Conservation (phyloP, 1,140 invertebrate genomes). For the Pissodes strobi region DNA sequence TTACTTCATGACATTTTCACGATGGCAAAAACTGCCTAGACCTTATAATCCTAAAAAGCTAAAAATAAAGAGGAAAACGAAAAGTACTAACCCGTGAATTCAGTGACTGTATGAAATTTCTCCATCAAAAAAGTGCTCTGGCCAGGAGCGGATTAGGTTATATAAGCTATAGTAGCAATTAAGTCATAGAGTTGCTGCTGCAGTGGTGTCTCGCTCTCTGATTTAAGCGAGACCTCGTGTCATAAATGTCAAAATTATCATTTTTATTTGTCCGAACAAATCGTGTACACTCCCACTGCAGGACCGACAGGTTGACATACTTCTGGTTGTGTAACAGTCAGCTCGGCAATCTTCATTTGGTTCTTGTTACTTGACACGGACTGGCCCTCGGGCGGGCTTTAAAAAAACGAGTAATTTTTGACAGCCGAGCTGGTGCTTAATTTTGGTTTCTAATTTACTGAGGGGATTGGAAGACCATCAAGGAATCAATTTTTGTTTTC, state of each 20-base stretch:
- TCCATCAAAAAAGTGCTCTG: slow-evolving; percentile 21
- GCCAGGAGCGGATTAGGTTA: slow-evolving; percentile 35
- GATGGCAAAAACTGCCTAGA: too few species aligned
- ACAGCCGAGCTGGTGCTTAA: slow-evolving; percentile 28
- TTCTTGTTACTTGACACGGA: background rate
- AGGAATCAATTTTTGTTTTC: too few species aligned
- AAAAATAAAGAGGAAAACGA: slow-evolving; percentile 33
- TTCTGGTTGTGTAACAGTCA: slow-evolving; percentile 15
- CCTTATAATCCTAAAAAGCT: too few species aligned
- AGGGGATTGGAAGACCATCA: too few species aligned
- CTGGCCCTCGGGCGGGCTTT: background rate
- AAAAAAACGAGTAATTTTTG: too few species aligned
- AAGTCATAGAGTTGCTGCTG: slow-evolving; percentile 47
- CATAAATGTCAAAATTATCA: slow-evolving; percentile 6
- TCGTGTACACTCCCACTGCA: slow-evolving; percentile 45
- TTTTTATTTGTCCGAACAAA: slow-evolving; percentile 7
- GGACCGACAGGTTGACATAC: slow-evolving; percentile 54
- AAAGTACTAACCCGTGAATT: slow-evolving; percentile 52
- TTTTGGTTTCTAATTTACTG: too few species aligned
- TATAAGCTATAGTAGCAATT: slow-evolving; percentile 51
- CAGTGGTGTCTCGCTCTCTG: slow-evolving; percentile 39
- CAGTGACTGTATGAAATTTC: slow-evolving; percentile 25
- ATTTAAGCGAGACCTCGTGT: background rate
- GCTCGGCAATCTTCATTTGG: slow-evolving; percentile 20
- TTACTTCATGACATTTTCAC: too few species aligned